Percentiles rank a stretch among this genome's conserved stretches.
Conservation (phyloP, 2,113 vertebrate genomes). For the Amblyopsis rosae region DNA sequence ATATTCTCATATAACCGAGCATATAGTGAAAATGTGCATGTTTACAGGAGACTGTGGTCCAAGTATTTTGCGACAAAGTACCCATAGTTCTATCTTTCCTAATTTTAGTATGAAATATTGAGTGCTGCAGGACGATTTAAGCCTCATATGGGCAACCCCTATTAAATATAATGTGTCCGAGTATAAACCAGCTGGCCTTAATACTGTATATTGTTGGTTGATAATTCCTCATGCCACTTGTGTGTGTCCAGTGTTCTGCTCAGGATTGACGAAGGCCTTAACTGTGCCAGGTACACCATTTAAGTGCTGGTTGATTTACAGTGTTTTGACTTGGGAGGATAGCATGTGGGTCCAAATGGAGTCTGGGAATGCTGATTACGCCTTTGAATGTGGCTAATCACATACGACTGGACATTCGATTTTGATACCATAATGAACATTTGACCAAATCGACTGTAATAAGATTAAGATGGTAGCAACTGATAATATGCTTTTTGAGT, state of each 20-base stretch:
- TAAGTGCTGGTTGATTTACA: constrained; percentile 21
- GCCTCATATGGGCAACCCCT: neutral
- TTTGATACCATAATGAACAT: constrained; percentile 7
- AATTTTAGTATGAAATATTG: constrained; percentile 12
- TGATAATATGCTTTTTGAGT: constrained; percentile 14
- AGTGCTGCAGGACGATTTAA: constrained; percentile 18
- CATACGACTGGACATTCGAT: neutral
- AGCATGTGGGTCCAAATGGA: constrained; percentile 24
- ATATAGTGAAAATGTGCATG: neutral
- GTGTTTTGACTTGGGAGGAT: constrained; percentile 1
- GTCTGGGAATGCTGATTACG: constrained; percentile 16
- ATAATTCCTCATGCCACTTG: constrained; percentile 35
- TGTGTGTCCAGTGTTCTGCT: constrained; percentile 16
- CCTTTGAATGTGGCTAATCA: neutral
- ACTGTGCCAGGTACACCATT: constrained; percentile 48
- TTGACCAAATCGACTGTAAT: constrained; percentile 12
- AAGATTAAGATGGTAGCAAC: neutral
- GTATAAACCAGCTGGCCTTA: neutral
- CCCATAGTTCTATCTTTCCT: constrained; percentile 10
- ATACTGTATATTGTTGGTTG: constrained; percentile 22
- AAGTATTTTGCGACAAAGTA: neutral
- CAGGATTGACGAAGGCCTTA: constrained; percentile 26
- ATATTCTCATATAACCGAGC: constrained; percentile 1
- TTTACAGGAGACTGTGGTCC: neutral
- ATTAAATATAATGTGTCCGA: neutral